A percentile compares a stretch with the other conserved stretches of the same genome.
phyloP scores from a whole-genome alignment of 1,140 invertebrate species.

The Drosophila seguyi region DNA sequence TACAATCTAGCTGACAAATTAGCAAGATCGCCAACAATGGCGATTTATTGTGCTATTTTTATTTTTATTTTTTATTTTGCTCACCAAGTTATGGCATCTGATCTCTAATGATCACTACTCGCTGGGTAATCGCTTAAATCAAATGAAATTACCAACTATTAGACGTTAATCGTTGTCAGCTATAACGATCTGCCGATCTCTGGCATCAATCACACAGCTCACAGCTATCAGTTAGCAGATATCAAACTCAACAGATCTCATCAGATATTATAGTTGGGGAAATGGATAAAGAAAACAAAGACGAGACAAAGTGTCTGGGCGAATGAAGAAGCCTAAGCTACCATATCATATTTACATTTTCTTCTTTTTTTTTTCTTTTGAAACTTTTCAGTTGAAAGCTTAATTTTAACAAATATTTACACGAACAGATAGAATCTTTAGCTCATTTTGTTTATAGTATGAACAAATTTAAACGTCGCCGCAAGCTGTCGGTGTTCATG shows the following conservation, averaged over 20 bases:
- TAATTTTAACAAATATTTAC: constrained; percentile 82
- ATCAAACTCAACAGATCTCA: not conserved
- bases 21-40: constrained; percentile 15
- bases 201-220: constrained; percentile 28
- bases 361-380: constrained; percentile 31
- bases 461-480: constrained; percentile 79
- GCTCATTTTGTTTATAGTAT: constrained; percentile 77
- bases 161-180: constrained; percentile 53
- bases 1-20: constrained; percentile 49
- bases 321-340: not conserved
- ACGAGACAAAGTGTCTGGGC: constrained; percentile 15
- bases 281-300: not conserved
- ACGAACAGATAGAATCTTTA: constrained; percentile 75
- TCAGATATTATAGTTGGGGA: not conserved
- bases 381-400: constrained; percentile 76
- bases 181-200: constrained; percentile 21
- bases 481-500: constrained; percentile 67
- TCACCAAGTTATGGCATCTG: constrained; percentile 40
- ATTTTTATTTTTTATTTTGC: too few relatives aligned
- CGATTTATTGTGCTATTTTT: not conserved
- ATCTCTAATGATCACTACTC: constrained; percentile 44
- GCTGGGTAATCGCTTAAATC: constrained; percentile 47
- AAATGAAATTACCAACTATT: constrained; percentile 51
- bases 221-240: not conserved
- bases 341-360: constrained; percentile 31